phyloP scores from a whole-genome alignment of 1,140 invertebrate species.

The Frieseomelitta varia region DNA sequence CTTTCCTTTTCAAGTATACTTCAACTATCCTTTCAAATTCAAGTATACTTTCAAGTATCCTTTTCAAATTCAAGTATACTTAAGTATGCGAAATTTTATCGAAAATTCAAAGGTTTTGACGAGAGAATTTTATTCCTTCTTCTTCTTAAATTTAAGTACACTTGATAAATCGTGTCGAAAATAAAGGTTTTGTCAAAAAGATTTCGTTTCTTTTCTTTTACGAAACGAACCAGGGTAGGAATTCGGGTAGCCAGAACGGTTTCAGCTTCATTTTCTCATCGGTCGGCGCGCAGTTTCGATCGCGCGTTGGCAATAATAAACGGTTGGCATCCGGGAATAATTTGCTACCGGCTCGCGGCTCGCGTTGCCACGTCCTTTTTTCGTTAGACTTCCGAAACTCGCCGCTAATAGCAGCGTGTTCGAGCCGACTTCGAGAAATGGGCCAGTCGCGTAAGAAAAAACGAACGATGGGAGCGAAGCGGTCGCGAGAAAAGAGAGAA shows the following conservation, averaged over 20 bases:
- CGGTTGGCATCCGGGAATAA: constrained; percentile 52
- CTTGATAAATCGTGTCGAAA: too few species aligned
- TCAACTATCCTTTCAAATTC: too few species aligned
- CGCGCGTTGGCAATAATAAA: constrained; percentile 65
- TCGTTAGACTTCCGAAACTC: constrained; percentile 65
- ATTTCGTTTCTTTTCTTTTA: too few species aligned
- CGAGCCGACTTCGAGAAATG: constrained; percentile 33
- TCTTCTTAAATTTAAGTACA: too few species aligned
- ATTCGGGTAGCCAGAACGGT: constrained; percentile 13
- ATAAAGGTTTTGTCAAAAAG: too few species aligned
- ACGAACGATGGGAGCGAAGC: neutral
- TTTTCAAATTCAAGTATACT: too few species aligned
- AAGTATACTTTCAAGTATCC: too few species aligned
- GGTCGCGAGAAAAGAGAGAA: too few species aligned
- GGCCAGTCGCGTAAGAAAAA: neutral
- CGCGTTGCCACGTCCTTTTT: constrained; percentile 60
- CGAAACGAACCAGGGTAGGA: neutral
- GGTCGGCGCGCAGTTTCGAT: constrained; percentile 39
- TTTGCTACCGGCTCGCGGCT: constrained; percentile 60
- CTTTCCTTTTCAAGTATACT: too few species aligned
- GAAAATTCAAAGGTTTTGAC: too few species aligned
- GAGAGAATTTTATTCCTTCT: too few species aligned
- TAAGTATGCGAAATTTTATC: too few species aligned
- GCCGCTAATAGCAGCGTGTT: constrained; percentile 54
- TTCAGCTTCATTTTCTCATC: constrained; percentile 20